Percentiles rank a stretch among this genome's conserved stretches.
These are phyloP conservation scores for Benitochromis conjunctus DNA, from an alignment of 2,113 vertebrate genomes.

Conservation along the genomic window DNA sequence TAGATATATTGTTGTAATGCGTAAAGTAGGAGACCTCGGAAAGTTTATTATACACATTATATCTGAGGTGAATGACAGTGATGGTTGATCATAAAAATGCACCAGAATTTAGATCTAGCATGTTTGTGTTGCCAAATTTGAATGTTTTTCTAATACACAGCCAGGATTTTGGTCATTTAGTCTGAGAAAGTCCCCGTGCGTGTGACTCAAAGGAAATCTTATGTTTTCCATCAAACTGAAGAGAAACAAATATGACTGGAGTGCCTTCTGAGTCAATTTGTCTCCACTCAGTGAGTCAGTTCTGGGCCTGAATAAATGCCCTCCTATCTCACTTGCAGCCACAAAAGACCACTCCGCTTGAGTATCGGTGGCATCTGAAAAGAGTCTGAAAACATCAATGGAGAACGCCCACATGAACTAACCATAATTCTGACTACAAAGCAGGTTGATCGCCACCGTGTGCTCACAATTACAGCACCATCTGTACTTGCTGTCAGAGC, in stretches of 20 bases:
- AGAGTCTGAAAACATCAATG: slow-evolving; percentile 21
- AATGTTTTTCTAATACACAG: background rate
- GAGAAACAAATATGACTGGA: slow-evolving; percentile 20
- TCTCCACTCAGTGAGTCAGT: slow-evolving; percentile 40
- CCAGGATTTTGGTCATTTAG: background rate
- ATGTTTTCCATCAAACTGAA: background rate
- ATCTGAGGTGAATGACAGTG: background rate
- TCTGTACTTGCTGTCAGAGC: slow-evolving; percentile 44
- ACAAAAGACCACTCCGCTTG: background rate
- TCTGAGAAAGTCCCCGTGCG: background rate
- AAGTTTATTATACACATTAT: background rate
- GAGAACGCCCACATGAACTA: slow-evolving; percentile 21
- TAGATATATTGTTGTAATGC: background rate
- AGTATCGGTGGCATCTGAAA: slow-evolving; percentile 3
- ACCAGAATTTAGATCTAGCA: background rate
- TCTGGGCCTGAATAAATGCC: slow-evolving; percentile 22
- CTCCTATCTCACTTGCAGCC: slow-evolving; percentile 19
- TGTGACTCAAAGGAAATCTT: background rate
- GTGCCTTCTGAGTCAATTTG: slow-evolving; percentile 6
- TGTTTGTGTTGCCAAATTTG: background rate
- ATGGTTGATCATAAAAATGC: background rate
- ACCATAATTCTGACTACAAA: slow-evolving; percentile 46
- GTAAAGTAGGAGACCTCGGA: background rate
- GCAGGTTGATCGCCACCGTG: slow-evolving; percentile 29
- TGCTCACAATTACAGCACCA: slow-evolving; percentile 58